A percentile compares a stretch with the other conserved stretches of the same genome.
Evolutionary conservation across 2,797 vertebrate genomes (phyloP).

Genomic region (Streptopelia turtur): DNA sequence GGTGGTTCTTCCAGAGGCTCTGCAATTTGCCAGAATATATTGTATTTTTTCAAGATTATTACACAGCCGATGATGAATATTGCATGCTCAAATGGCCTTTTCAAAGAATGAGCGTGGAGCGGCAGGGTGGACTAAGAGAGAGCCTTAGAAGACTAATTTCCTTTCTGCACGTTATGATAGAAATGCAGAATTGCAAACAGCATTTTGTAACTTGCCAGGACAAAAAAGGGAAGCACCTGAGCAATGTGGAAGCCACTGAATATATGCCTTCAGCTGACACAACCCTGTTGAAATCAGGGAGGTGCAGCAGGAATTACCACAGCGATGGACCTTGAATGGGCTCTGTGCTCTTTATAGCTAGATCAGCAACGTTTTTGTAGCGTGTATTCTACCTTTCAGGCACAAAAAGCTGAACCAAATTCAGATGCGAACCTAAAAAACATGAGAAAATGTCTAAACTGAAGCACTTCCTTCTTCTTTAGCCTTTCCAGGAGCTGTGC

Average conservation of each 20-base stretch:
- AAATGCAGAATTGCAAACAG: constrained; percentile 34
- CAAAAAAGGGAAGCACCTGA: not conserved
- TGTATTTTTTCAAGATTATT: constrained; percentile 58
- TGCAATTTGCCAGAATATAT: constrained; percentile 34
- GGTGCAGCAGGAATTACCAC: not conserved
- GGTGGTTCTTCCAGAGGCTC: not conserved
- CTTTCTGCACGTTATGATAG: constrained; percentile 25
- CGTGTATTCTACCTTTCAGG: not conserved
- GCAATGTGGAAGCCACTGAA: not conserved
- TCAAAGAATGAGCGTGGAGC: constrained; percentile 23
- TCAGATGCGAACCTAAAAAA: not conserved
- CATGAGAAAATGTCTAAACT: not conserved
- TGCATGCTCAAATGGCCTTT: constrained; percentile 53
- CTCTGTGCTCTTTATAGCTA: not conserved
- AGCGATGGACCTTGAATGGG: not conserved
- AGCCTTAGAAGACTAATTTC: constrained; percentile 52
- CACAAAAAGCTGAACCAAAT: not conserved
- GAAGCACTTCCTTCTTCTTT: not conserved
- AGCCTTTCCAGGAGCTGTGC: not conserved
- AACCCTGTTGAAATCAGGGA: not conserved
- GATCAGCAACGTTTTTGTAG: not conserved
- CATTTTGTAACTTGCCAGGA: not conserved
- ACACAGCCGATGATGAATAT: constrained; percentile 41
- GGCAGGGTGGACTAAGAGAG: not conserved
- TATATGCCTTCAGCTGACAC: not conserved